phyloP scores from a whole-genome alignment of 2,888 invertebrate genomes.

The Drosophila neotestacea region DNA sequence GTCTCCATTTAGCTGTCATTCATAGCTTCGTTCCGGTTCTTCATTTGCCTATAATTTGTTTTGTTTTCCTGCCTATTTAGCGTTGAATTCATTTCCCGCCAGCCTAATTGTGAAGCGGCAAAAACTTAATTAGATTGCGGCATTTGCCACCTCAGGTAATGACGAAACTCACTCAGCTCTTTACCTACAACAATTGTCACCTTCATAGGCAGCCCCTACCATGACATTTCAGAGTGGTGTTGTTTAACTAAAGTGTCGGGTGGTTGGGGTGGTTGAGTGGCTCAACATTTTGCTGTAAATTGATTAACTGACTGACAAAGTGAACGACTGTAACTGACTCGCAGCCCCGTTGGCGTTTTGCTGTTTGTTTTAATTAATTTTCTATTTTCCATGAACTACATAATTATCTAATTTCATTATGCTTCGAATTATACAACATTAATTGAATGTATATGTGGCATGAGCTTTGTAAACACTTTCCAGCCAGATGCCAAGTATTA shows the following conservation, averaged over 20 bases:
- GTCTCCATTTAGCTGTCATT: slow-evolving; percentile 27
- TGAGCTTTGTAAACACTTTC: slow-evolving; percentile 22
- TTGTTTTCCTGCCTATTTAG: slow-evolving; percentile 50
- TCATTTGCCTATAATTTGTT: slow-evolving; percentile 44
- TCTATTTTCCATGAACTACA: slow-evolving; percentile 49
- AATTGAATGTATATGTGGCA: slow-evolving; percentile 36
- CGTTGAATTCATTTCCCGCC: slow-evolving; percentile 55
- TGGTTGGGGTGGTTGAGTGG: neutral
- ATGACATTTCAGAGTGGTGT: no score
- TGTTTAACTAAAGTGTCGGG: neutral
- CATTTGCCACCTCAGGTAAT: slow-evolving; percentile 51
- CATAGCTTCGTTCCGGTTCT: slow-evolving; percentile 2
- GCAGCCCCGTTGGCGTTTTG: slow-evolving; percentile 47
- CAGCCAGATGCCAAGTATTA: neutral
- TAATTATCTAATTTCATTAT: slow-evolving; percentile 55
- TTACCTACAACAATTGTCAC: slow-evolving; percentile 35
- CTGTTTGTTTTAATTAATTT: slow-evolving; percentile 64
- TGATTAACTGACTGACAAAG: slow-evolving; percentile 55
- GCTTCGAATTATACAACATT: slow-evolving; percentile 48
- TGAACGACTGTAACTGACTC: slow-evolving; percentile 45
- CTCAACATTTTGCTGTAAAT: slow-evolving; percentile 35
- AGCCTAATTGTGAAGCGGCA: slow-evolving; percentile 49
- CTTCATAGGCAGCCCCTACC: neutral
- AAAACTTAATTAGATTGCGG: slow-evolving; percentile 58
- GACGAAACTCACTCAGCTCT: slow-evolving; percentile 21